Evolutionary conservation across 2,888 invertebrate genomes (phyloP).

Genomic region (Allacma fusca): DNA sequence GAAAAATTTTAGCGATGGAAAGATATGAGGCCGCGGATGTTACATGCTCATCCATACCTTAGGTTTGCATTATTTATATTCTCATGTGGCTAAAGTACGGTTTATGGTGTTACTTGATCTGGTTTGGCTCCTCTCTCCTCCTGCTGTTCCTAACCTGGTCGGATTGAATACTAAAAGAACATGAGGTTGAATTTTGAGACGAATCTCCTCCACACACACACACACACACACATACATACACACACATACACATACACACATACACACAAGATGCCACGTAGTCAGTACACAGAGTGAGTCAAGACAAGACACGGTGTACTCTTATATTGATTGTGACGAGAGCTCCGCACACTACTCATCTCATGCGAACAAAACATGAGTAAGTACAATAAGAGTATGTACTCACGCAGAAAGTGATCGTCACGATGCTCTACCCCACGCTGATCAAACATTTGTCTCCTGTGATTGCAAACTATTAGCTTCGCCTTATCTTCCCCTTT

Average conservation of each 20-base stretch:
- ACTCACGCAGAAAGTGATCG: conserved; percentile 32
- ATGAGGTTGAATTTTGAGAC: not conserved
- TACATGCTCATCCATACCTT: not conserved
- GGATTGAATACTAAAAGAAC: conserved; percentile 4
- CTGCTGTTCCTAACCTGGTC: conserved; percentile 22
- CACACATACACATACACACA: not conserved
- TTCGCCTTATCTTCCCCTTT: conserved; percentile 43
- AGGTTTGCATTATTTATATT: conserved; percentile 15
- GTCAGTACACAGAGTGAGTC: not conserved
- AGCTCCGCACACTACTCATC: conserved; percentile 4
- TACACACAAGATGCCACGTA: not conserved
- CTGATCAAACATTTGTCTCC: conserved; percentile 50
- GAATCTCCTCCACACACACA: not conserved
- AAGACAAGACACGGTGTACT: not conserved
- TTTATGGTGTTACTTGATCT: conserved; percentile 21
- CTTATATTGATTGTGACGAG: conserved; percentile 2
- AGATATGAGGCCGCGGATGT: too few species aligned
- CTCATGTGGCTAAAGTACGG: conserved; percentile 1
- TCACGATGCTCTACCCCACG: conserved; percentile 41
- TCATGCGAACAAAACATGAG: not conserved
- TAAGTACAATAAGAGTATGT: conserved; percentile 14
- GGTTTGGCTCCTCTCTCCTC: conserved; percentile 15
- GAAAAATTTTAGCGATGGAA: too few species aligned
- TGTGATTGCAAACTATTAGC: conserved; percentile 45
- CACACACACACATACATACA: not conserved